phyloP scores from a whole-genome alignment of 2,113 vertebrate species.

The Geococcyx californianus region DNA sequence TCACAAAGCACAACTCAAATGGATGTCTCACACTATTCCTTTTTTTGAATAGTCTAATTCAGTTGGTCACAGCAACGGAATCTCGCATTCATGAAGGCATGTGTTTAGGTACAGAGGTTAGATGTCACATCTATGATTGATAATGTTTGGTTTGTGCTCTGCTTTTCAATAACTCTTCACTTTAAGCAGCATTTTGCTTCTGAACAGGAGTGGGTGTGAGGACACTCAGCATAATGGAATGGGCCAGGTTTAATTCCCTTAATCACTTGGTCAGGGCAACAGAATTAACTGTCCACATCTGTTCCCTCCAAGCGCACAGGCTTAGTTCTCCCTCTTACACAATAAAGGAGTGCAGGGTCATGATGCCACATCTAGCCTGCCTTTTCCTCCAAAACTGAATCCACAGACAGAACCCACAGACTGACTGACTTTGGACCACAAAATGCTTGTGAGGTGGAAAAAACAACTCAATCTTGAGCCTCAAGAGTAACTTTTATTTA shows the following conservation, averaged over 20 bases:
- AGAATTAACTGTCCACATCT: slow-evolving; percentile 81
- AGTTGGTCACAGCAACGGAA: slow-evolving; percentile 27
- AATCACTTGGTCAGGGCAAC: slow-evolving; percentile 77
- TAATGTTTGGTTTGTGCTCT: slow-evolving; percentile 69
- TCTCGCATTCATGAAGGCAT: slow-evolving; percentile 32
- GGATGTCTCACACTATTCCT: slow-evolving; percentile 2
- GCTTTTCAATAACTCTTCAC: slow-evolving; percentile 69
- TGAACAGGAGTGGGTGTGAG: slow-evolving; percentile 69
- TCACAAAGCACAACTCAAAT: slow-evolving; percentile 40
- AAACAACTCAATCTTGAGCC: neutral
- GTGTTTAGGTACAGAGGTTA: slow-evolving; percentile 65
- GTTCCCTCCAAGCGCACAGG: slow-evolving; percentile 60
- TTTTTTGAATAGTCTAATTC: slow-evolving; percentile 51
- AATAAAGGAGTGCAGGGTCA: slow-evolving; percentile 54
- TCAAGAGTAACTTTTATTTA: neutral
- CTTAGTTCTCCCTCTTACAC: slow-evolving; percentile 50
- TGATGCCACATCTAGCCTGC: neutral
- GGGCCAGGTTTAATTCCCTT: slow-evolving; percentile 80
- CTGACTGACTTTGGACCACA: neutral
- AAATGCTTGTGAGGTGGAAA: neutral
- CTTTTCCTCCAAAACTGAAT: neutral
- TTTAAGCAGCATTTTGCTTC: slow-evolving; percentile 60
- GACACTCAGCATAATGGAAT: slow-evolving; percentile 76
- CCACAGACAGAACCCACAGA: neutral
- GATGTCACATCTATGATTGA: slow-evolving; percentile 71